Base-by-base conservation (phyloP, 2,888 invertebrate genomes). In the Idaea biselata region DNA sequence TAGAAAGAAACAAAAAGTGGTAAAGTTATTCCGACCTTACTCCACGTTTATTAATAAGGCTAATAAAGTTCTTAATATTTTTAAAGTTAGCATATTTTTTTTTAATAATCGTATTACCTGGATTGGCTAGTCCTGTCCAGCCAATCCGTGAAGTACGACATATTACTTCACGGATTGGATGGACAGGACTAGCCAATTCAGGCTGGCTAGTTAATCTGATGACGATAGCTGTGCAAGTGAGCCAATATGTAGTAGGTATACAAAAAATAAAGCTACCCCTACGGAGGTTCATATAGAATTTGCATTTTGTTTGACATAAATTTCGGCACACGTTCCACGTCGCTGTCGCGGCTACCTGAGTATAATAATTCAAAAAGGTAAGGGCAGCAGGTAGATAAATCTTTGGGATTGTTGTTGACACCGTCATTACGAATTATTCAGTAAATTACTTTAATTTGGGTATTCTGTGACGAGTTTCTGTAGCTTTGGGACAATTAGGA, bases 291-390 rank as follows among this genome's bases (percentile, higher is more conserved):
- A 14, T 44, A 44, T 7, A 44, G 11, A 44, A 44, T 44, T 44
- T 44, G 44, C 44, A 44, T 44, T 44, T 44, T 44, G 44, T 44
- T 44, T 44, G 44, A 44, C 44, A 44, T 44, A 44, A 44, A 44
- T 44, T 44, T 44, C 3, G 44, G 44, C 44, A 44, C 44, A 44
- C 44, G 44, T 44, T 44, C 14, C 44, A 11, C 44, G 11, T 44
- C 44, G 3, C 44, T 11, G 14, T 44, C 44, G 44, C 11, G 44
- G 44, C 44, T 44, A 44, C 44, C 44, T 44, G 44, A 8, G 44
- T 8, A 44, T 44, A 44, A 44, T 44, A 44, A 44, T 44, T 44
- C 44, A 44, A 44, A 44, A 44, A 44, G 44, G 44, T 44, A 44
- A 44, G 44, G 44, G 44, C 44, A 11, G 44, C 44, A 44, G 44